These are phyloP conservation scores for Andrena bicolor DNA, from an alignment of 2,888 invertebrate genomes.

Conservation along the genomic window DNA sequence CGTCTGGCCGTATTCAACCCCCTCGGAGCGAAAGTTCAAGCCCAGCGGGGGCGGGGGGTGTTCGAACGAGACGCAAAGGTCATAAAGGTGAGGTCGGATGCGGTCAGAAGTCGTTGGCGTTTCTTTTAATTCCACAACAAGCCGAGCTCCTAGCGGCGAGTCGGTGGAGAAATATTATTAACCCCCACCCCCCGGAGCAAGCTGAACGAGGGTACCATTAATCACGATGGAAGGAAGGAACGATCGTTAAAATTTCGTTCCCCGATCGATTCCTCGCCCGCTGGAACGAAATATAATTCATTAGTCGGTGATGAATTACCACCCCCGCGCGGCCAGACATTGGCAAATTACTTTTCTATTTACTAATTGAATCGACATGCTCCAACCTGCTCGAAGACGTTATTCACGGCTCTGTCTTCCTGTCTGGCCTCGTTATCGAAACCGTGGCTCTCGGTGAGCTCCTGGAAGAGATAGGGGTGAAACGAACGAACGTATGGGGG, in stretches of 20 bases:
- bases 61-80: not conserved
- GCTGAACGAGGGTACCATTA: slow-evolving; percentile 22
- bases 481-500: not conserved
- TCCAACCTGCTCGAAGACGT: not conserved
- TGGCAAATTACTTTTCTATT: slow-evolving; percentile 33
- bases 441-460: not conserved
- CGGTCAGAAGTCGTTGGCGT: slow-evolving; percentile 12
- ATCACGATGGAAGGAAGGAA: slow-evolving; percentile 12
- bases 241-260: slow-evolving; percentile 40
- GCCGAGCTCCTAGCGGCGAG: not conserved
- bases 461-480: not conserved
- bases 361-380: slow-evolving; percentile 31
- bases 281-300: slow-evolving; percentile 37
- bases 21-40: not conserved
- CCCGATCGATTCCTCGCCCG: slow-evolving; percentile 16
- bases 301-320: slow-evolving; percentile 42
- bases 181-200: not conserved
- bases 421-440: slow-evolving; percentile 21
- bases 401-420: slow-evolving; percentile 13
- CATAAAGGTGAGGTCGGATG: not conserved
- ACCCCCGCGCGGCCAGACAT: slow-evolving; percentile 3
- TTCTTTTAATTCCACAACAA: slow-evolving; percentile 39
- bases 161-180: slow-evolving; percentile 39
- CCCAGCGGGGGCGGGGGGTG: not conserved
- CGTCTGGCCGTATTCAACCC: slow-evolving; percentile 8